Percentiles rank a stretch among this genome's conserved stretches.
These are phyloP conservation scores for Syngnathus scovelli DNA, from an alignment of 2,113 vertebrate genomes.

Conservation along the genomic window DNA sequence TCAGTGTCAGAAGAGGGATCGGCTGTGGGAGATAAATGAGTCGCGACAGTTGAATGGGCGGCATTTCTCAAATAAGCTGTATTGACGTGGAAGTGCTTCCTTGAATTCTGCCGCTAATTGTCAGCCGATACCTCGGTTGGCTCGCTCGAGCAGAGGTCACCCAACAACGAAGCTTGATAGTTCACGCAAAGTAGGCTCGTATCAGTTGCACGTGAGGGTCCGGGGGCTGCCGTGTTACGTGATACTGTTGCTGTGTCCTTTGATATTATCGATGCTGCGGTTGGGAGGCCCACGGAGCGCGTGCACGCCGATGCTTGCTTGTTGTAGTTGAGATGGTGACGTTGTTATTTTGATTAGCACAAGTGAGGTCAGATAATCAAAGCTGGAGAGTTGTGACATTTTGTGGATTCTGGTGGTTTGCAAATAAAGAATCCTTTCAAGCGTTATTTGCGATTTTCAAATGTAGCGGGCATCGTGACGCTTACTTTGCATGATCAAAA, in stretches of 20 bases:
- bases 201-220: constrained; percentile 49
- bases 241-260: constrained; percentile 49
- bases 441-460: too few species aligned
- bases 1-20: constrained; percentile 20
- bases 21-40: constrained; percentile 40
- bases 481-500: neutral
- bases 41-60: constrained; percentile 46
- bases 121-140: constrained; percentile 45
- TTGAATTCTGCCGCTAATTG: constrained; percentile 59
- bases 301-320: constrained; percentile 15
- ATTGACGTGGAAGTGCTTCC: constrained; percentile 43
- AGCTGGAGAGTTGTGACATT: neutral
- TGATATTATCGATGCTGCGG: constrained; percentile 57
- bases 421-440: too few species aligned
- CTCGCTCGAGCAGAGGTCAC: constrained; percentile 48
- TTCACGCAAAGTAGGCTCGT: constrained; percentile 43
- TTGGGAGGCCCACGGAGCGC: constrained; percentile 30
- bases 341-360: neutral
- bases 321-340: neutral
- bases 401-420: too few species aligned
- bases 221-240: constrained; percentile 43
- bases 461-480: neutral
- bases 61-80: constrained; percentile 46
- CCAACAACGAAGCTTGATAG: constrained; percentile 28
- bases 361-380: neutral